Evolutionary conservation across 2,113 vertebrate species (phyloP), one percentile per base, ranked within the genome.

Genomic region (Acrocephalus kingi): DNA sequence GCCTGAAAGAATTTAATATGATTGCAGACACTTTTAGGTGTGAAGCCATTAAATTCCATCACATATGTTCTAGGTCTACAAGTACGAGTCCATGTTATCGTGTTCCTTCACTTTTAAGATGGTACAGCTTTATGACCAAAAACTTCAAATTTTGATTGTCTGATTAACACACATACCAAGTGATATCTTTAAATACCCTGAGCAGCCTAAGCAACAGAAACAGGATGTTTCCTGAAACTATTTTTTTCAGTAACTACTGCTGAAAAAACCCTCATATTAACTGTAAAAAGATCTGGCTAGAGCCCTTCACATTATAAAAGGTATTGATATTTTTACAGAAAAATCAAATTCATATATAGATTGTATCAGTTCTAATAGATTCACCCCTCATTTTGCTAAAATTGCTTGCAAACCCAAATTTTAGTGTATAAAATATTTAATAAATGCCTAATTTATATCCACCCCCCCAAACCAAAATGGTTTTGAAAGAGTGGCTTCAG

Each of bases 391-490:
- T 9, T 33, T 10, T 31, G 30, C 43, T 80, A 59, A 66, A 89
- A 72, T 30, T 37, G 2, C 16, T 87, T 64, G 4, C 3, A 81
- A 84, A 14, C 1, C 8, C 22, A n/a, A 54, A 90, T 23, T 7
- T 76, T 56, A 19, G 1, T 18, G 4, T 46, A 54, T 39, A 46
- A 68, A 61, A 64, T 83, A 69, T 37, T 87, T 63, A 45, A 84
- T 55, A 78, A 49, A 73, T 73, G 1, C 5, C 23, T 86, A 54
- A 54, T 51, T 4, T 64, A 27, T 37, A 61, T 7, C 12, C 0
- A 0, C 11, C 1, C 0, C 15, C 13, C 5, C 5, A 39, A 62
- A 41, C 3, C 7, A 87, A 76, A 64, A 49, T 48, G 5, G 9
- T 54, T 84, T 43, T 64, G 18, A 11, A 78, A 66, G 16, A 79